A percentile compares a stretch with the other conserved stretches of the same genome.
Conservation (phyloP, 2,888 invertebrate species). For the Heliconius aoede region DNA sequence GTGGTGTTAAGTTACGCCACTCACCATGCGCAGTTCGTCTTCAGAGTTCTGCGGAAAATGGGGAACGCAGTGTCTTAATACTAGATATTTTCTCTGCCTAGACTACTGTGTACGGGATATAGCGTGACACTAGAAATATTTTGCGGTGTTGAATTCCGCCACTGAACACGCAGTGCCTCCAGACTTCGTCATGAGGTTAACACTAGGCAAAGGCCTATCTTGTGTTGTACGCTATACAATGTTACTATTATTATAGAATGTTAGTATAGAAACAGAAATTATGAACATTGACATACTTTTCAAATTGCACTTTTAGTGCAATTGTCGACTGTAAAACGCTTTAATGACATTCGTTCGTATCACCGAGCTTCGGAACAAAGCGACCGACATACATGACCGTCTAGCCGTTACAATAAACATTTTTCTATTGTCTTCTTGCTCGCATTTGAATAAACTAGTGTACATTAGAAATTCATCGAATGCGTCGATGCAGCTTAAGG, state of each 20-base stretch:
- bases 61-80: too few relatives aligned
- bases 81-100: too few relatives aligned
- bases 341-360: conserved; percentile 2
- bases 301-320: not conserved
- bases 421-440: conserved; percentile 44
- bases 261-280: not conserved
- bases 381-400: conserved; percentile 20
- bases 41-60: too few relatives aligned
- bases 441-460: conserved; percentile 59
- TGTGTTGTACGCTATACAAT: not conserved
- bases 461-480: conserved; percentile 73
- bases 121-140: too few relatives aligned
- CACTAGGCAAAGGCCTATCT: too few relatives aligned
- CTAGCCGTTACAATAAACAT: conserved; percentile 27
- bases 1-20: too few relatives aligned
- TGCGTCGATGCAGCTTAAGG: conserved; percentile 56
- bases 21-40: too few relatives aligned
- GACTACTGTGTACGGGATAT: too few relatives aligned
- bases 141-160: too few relatives aligned
- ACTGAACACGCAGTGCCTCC: too few relatives aligned
- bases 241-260: not conserved
- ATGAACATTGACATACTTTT: conserved; percentile 17
- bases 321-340: conserved; percentile 6
- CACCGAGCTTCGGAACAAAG: conserved; percentile 21
- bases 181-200: not conserved